Percentiles rank a stretch among this genome's conserved stretches.
Conservation (phyloP, 2,113 vertebrate species). For the Elachura formosa region DNA sequence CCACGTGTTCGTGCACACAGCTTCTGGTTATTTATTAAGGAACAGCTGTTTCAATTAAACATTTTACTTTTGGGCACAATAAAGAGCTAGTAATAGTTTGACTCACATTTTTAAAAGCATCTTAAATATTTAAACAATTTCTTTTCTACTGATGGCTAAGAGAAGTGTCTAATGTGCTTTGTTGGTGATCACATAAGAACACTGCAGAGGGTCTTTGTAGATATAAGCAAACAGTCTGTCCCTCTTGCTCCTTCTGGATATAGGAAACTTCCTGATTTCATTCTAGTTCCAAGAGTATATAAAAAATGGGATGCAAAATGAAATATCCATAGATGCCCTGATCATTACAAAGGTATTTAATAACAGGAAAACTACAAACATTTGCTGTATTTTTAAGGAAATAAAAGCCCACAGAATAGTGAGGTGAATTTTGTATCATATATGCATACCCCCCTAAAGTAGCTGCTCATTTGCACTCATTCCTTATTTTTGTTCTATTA, state of each 20-base stretch:
- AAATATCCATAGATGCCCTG: neutral
- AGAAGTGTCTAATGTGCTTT: neutral
- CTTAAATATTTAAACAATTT: neutral
- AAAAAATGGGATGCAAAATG: neutral
- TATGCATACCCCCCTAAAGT: neutral
- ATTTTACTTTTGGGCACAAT: neutral
- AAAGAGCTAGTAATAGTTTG: neutral
- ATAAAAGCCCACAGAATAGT: neutral
- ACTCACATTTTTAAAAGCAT: neutral
- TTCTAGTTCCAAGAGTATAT: neutral
- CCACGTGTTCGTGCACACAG: rapidly evolving
- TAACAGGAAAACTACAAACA: neutral
- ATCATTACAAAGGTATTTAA: neutral
- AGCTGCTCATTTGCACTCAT: neutral
- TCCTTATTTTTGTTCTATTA: neutral
- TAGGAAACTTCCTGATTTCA: neutral
- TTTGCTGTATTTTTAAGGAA: neutral
- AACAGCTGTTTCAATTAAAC: slow-evolving; percentile 19
- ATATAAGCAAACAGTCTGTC: neutral
- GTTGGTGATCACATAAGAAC: neutral
- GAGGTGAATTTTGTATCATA: neutral
- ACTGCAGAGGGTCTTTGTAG: neutral
- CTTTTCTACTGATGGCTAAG: neutral
- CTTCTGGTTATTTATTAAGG: neutral
- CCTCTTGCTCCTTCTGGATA: neutral